Conservation (phyloP, 2,797 vertebrate species). For the Sebastes glaucus region DNA sequence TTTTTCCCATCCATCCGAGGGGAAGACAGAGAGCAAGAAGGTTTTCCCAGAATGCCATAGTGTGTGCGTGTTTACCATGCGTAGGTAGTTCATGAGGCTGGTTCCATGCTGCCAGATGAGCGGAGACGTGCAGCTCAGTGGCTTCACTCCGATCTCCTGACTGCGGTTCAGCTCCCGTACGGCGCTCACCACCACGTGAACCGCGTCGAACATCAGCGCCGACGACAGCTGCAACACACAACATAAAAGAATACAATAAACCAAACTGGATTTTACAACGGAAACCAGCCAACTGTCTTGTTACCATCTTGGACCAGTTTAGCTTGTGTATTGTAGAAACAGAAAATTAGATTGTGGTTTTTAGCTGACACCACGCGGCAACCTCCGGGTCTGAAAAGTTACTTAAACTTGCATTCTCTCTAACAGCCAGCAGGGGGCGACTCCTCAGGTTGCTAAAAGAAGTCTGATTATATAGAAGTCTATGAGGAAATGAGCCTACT, state of each 20-base stretch:
- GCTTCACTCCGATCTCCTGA: conserved; percentile 91
- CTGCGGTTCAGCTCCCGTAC: conserved; percentile 92
- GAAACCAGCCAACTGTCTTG: not conserved
- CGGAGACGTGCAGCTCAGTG: conserved; percentile 86
- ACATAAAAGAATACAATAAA: not conserved
- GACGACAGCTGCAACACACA: conserved; percentile 83
- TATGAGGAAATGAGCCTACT: rapidly evolving
- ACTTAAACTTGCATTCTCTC: too few relatives aligned
- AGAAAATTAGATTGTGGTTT: not conserved
- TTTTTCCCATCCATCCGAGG: not conserved
- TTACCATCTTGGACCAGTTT: not conserved
- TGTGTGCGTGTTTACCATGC: conserved; percentile 81
- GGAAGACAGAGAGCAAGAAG: too few relatives aligned
- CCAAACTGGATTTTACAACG: too few relatives aligned
- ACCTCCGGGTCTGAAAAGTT: too few relatives aligned
- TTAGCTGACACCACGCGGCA: too few relatives aligned
- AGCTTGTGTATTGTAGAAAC: not conserved
- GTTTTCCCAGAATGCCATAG: not conserved
- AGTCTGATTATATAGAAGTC: too few relatives aligned
- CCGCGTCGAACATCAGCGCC: conserved; percentile 90
- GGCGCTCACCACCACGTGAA: conserved; percentile 90
- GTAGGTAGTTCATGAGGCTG: conserved; percentile 92
- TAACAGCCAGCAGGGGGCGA: too few relatives aligned
- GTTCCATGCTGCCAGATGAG: conserved; percentile 92
- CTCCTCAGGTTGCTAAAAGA: too few relatives aligned